Conservation (phyloP, 2,888 invertebrate genomes). For the Aphodius sticticus region DNA sequence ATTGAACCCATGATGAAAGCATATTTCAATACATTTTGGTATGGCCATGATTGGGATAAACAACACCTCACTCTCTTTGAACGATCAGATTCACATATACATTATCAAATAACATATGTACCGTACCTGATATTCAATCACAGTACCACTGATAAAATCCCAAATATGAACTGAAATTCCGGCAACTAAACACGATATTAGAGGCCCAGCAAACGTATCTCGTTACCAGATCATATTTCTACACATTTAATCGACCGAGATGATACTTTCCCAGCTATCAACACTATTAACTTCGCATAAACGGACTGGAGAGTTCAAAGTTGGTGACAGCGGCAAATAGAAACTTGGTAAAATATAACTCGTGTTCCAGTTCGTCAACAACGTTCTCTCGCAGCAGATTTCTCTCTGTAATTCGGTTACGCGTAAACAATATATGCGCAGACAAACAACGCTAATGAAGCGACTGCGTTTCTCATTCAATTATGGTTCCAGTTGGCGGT, state of each 20-base stretch:
- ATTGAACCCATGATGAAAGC: too few species aligned
- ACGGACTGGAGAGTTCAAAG: neutral
- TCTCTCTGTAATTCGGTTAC: neutral
- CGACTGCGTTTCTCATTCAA: conserved; percentile 4
- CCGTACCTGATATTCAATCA: too few species aligned
- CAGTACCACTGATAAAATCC: too few species aligned
- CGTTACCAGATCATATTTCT: neutral
- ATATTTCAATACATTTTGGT: too few species aligned
- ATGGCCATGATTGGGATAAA: too few species aligned
- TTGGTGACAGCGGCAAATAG: neutral
- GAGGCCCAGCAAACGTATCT: neutral
- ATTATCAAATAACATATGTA: too few species aligned
- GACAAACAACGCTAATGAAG: neutral
- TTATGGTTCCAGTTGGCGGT: neutral
- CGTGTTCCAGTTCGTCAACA: neutral
- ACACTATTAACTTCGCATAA: neutral
- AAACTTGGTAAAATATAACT: neutral
- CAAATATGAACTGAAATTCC: too few species aligned
- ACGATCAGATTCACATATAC: too few species aligned
- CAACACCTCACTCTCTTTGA: too few species aligned
- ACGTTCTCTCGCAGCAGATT: neutral
- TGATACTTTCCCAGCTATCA: neutral
- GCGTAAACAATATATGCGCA: conserved; percentile 4
- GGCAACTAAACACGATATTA: too few species aligned
- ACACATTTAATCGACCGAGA: neutral